These are phyloP conservation scores for Lochmaea capreae DNA, from an alignment of 2,888 invertebrate genomes.

Conservation along the genomic window DNA sequence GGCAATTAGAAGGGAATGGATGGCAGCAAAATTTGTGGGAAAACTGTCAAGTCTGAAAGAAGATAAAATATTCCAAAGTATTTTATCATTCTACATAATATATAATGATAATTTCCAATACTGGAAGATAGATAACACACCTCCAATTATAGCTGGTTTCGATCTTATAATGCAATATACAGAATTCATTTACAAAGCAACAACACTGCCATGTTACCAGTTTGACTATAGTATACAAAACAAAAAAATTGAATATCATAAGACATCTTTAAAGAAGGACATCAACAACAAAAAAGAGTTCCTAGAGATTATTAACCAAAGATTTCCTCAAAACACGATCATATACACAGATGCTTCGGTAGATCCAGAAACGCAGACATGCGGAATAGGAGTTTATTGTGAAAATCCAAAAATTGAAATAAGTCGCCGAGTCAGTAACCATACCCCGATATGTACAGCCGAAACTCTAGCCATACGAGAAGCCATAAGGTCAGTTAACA, in stretches of 20 bases:
- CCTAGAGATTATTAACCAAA: neutral
- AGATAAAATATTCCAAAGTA: neutral
- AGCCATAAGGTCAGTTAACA: neutral
- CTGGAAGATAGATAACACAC: no score
- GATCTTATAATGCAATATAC: neutral
- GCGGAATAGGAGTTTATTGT: neutral
- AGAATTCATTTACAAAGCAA: neutral
- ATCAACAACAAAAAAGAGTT: neutral
- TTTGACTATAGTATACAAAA: neutral
- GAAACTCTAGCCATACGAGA: neutral
- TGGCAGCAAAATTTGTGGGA: constrained; percentile 18
- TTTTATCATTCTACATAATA: neutral
- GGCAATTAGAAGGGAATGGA: constrained; percentile 20
- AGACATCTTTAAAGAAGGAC: neutral
- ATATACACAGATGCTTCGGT: no score
- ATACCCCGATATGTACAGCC: neutral
- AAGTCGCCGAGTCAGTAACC: neutral
- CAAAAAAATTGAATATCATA: neutral
- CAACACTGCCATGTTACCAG: neutral
- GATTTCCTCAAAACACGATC: no score
- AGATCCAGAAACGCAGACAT: no score
- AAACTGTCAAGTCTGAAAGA: neutral
- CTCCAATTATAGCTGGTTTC: neutral
- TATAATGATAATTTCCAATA: no score
- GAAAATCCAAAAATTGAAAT: neutral